phyloP scores from a whole-genome alignment of 1,140 invertebrate species.

The Drosophila truncata region DNA sequence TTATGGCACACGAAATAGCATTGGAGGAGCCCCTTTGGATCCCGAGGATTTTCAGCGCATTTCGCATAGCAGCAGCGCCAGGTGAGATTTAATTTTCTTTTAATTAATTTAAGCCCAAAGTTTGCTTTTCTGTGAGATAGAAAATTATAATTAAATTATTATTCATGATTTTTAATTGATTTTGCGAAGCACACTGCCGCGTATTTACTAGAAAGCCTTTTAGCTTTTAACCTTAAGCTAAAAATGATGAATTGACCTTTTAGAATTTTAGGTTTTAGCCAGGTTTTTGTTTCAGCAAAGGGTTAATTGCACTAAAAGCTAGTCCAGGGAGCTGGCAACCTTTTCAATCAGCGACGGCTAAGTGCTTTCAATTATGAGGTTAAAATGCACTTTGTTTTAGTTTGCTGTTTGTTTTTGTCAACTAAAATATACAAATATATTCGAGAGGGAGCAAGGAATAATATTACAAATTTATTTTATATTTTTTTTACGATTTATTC shows the following conservation, averaged over 20 bases:
- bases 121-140: too few species aligned
- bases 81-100: conserved; percentile 7
- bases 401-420: neutral
- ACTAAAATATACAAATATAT: neutral
- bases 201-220: neutral
- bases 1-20: conserved; percentile 49
- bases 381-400: neutral
- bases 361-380: neutral
- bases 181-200: neutral
- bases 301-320: conserved; percentile 3
- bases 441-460: too few species aligned
- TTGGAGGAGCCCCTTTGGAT: conserved; percentile 27
- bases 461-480: too few species aligned
- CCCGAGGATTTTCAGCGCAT: conserved; percentile 42
- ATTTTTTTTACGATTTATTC: conserved; percentile 29
- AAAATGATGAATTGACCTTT: neutral
- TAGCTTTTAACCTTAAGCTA: neutral
- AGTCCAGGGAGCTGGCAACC: neutral
- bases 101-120: neutral
- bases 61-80: conserved; percentile 55
- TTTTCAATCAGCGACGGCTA: neutral
- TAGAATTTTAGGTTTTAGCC: neutral
- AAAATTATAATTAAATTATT: neutral
- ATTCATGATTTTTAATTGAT: neutral
- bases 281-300: too few species aligned